phyloP scores from a whole-genome alignment of 2,113 vertebrate species.

The Ardeotis arabs region DNA sequence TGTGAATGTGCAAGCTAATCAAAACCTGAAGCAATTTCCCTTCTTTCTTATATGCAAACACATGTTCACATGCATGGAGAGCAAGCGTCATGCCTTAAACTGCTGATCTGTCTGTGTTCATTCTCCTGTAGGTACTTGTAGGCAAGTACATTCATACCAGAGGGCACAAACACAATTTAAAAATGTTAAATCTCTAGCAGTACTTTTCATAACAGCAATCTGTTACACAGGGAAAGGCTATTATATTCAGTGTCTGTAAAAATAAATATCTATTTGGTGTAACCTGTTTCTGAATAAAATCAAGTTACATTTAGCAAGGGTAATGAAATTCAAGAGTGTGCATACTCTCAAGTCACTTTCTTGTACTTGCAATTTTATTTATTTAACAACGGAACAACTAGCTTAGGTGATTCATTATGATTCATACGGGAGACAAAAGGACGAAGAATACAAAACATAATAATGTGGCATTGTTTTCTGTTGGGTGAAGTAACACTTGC shows the following conservation, averaged over 20 bases:
- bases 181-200: neutral
- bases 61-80: neutral
- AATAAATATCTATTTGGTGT: neutral
- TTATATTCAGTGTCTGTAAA: neutral
- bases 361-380: constrained; percentile 45
- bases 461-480: neutral
- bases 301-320: neutral
- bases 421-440: constrained; percentile 41
- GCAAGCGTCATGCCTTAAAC: neutral
- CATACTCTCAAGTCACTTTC: neutral
- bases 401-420: constrained; percentile 64
- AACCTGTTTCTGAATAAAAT: constrained; percentile 21
- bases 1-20: neutral
- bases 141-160: neutral
- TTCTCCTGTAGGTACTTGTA: neutral
- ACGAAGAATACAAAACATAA: constrained; percentile 33
- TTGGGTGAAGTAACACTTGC: neutral
- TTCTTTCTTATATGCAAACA: neutral
- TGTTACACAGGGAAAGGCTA: neutral
- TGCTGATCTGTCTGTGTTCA: neutral
- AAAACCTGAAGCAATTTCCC: neutral
- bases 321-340: constrained; percentile 9
- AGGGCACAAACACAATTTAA: neutral
- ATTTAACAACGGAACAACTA: constrained; percentile 52
- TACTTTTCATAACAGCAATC: neutral